Evolutionary conservation across 37 sponge, comb jelly and placozoan genomes (phyloP).

Genomic region (Dysidea cf. avara): DNA sequence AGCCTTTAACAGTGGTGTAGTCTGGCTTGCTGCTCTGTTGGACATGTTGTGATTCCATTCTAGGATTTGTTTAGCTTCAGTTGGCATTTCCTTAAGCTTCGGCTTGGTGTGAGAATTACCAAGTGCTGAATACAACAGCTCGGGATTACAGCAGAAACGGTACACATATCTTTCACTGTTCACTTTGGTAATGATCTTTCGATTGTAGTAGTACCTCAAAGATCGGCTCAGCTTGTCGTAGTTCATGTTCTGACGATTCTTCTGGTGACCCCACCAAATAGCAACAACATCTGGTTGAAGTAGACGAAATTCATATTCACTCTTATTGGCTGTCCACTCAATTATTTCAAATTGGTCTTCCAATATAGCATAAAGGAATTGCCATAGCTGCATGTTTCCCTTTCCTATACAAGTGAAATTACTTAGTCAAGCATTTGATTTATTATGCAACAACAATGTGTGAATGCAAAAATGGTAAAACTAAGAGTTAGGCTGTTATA

Average conservation of each 20-base stretch:
- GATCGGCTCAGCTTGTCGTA: conserved; percentile 89
- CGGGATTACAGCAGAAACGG: conserved; percentile 74
- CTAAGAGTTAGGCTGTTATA: neutral
- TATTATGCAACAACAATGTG: too few species aligned
- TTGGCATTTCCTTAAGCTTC: conserved; percentile 69
- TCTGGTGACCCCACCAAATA: conserved; percentile 86
- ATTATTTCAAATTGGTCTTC: conserved; percentile 63
- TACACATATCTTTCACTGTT: conserved; percentile 81
- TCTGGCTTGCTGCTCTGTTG: too few species aligned
- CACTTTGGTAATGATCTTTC: conserved; percentile 80
- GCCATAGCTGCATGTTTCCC: conserved; percentile 89
- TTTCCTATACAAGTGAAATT: conserved; percentile 68
- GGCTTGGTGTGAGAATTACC: conserved; percentile 67
- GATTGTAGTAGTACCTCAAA: conserved; percentile 86
- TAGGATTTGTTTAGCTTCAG: neutral
- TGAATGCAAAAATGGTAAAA: neutral
- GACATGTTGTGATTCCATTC: too few species aligned
- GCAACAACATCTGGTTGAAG: conserved; percentile 88
- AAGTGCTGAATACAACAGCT: conserved; percentile 66
- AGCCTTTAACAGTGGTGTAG: too few species aligned
- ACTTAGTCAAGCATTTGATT: neutral
- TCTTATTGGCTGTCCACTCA: conserved; percentile 57
- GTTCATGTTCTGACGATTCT: conserved; percentile 84
- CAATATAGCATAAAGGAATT: conserved; percentile 80
- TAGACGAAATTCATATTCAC: conserved; percentile 62